Evolutionary conservation across 2,888 invertebrate genomes (phyloP).

Genomic region (Pegoplata infirma): DNA sequence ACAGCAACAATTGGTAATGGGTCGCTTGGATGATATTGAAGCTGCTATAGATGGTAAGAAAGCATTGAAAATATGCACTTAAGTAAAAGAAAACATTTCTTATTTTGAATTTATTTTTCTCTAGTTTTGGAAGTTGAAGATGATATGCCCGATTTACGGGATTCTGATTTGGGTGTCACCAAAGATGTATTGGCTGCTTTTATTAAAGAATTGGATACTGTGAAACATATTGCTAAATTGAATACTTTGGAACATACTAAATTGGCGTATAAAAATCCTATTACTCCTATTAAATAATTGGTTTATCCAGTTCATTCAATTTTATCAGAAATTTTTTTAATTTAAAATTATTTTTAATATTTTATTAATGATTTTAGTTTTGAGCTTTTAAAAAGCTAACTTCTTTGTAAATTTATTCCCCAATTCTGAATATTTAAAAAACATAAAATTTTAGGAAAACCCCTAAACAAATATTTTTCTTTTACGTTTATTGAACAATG

Average conservation of each 20-base stretch:
- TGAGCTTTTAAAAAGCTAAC: constrained; percentile 31
- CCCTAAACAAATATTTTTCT: too few species aligned
- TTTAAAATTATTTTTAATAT: not conserved
- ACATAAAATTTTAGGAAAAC: constrained; percentile 17
- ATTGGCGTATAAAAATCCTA: constrained; percentile 56
- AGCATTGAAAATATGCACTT: not conserved
- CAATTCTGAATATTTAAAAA: not conserved
- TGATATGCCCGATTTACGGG: constrained; percentile 78
- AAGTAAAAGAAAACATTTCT: not conserved
- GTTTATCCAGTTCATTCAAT: not conserved
- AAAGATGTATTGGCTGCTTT: constrained; percentile 87
- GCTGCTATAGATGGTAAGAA: constrained; percentile 83
- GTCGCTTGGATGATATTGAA: constrained; percentile 86
- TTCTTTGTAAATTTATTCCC: not conserved
- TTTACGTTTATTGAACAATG: too few species aligned
- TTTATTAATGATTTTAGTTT: constrained; percentile 14
- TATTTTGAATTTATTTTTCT: constrained; percentile 16
- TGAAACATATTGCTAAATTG: constrained; percentile 83
- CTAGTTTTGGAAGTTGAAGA: constrained; percentile 74
- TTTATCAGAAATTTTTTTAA: not conserved
- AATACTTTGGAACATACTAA: constrained; percentile 74
- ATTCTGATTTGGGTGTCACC: constrained; percentile 82
- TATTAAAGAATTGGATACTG: constrained; percentile 84
- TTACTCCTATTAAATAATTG: constrained; percentile 46
- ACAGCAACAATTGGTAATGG: constrained; percentile 85